A percentile compares a stretch with the other conserved stretches of the same genome.
phyloP scores from a whole-genome alignment of 2,113 vertebrate genomes.

The Podarcis cretensis region DNA sequence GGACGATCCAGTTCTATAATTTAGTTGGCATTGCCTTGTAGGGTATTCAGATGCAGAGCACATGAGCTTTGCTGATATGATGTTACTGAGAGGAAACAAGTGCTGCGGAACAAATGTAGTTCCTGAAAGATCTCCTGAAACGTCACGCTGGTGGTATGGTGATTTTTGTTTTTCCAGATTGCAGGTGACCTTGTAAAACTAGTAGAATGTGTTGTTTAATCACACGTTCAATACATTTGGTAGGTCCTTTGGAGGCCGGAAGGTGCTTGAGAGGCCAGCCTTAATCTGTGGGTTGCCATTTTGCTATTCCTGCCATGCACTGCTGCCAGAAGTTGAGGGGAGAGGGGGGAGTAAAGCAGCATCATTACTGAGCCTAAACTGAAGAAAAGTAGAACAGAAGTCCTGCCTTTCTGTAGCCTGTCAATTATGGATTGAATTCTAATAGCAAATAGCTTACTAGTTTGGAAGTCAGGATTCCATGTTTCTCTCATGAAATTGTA shows the following conservation, averaged over 20 bases:
- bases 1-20: too few relatives aligned
- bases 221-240: neutral
- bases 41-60: neutral
- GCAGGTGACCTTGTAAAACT: neutral
- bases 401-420: neutral
- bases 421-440: neutral
- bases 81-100: too few relatives aligned
- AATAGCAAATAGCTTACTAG: neutral
- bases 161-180: neutral
- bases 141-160: neutral
- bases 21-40: neutral
- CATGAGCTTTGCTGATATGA: neutral
- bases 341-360: neutral
- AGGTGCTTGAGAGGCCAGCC: neutral
- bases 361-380: neutral
- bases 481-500: too few relatives aligned
- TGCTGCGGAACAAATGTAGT: neutral
- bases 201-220: neutral
- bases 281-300: too few relatives aligned
- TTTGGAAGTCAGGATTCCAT: neutral
- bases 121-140: neutral
- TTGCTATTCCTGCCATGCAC: neutral
- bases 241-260: neutral
- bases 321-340: neutral
- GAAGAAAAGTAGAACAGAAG: neutral